Evolutionary conservation across 2,797 vertebrate genomes (phyloP).

Genomic region (Neosilurus mollespiculum): DNA sequence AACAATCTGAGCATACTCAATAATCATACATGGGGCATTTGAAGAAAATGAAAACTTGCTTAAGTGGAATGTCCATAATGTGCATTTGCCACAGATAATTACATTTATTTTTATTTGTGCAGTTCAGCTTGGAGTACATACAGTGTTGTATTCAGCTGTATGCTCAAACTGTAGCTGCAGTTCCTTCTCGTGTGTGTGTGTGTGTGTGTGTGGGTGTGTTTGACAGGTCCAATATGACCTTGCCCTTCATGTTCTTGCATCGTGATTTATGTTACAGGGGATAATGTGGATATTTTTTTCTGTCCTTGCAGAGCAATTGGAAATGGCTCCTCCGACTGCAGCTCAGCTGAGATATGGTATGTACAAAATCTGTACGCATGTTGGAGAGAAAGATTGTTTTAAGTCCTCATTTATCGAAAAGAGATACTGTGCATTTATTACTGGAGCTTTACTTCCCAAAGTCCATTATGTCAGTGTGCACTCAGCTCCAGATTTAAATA

Average conservation of each 20-base stretch:
- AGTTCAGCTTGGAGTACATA: background rate
- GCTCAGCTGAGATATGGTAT: conserved; percentile 56
- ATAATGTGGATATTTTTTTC: background rate
- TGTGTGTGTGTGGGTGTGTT: conserved; percentile 18
- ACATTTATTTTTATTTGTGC: too few species aligned
- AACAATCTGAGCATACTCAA: background rate
- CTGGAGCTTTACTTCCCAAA: background rate
- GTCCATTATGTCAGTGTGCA: background rate
- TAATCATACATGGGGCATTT: background rate
- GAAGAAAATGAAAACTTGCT: background rate
- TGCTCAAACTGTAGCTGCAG: background rate
- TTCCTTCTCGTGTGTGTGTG: background rate
- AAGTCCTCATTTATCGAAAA: background rate
- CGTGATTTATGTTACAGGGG: conserved; percentile 52
- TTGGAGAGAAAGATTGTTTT: background rate
- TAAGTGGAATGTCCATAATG: background rate
- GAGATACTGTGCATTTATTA: background rate
- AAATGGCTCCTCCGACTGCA: conserved; percentile 50
- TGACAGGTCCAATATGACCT: background rate
- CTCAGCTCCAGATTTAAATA: background rate
- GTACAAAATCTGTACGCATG: background rate
- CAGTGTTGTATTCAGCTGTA: background rate
- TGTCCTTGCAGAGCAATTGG: conserved; percentile 48
- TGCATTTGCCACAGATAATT: background rate
- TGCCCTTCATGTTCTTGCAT: conserved; percentile 32